Base-by-base conservation (phyloP, 2,113 vertebrate species). In the Limanda limanda region DNA sequence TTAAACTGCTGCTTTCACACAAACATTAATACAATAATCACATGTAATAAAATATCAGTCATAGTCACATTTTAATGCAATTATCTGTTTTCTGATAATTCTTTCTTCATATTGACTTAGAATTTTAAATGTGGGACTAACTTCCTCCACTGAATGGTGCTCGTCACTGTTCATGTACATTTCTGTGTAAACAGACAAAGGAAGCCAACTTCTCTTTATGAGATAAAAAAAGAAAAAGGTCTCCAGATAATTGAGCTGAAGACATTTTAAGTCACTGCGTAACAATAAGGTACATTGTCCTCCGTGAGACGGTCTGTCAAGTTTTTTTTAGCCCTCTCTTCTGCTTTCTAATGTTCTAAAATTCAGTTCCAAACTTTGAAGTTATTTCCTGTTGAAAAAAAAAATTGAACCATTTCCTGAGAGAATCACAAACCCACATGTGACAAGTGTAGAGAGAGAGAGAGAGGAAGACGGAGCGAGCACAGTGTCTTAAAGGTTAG, bases 381-480 rank as follows among this genome's bases (percentile, higher is more conserved):
- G 88, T 83, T 78, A 76, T 86, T 92, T 93, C 91, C 92, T 93
- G 91, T 86, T 0, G 17, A 85, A 87, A 84, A 80, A 84, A 86
- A 84, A 20, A n/a, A 82, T 81, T 78, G 64, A 71, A 80, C 70
- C 80, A 81, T 90, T 93, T 91, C 90, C 92, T 92, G 83, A 71
- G 27, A 83, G 71, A 81, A 74, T 64, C 23, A 68, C 74, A 79
- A 76, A 77, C 65, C 76, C 82, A 83, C 73, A 73, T 20, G 14
- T 7, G 80, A 83, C 73, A 20, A 20, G 61, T 31, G 8, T 1
- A 40, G 47, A 68, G 27, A 48, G 24, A 40, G 47, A 68, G 27
- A 48, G 24, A 52, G 24, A 84, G 65, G 68, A 56, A 79, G 78
- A n/a, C 45, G 37, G 24, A n/a, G 54, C 14, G 27, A 76, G 59